phyloP scores from a whole-genome alignment of 2,113 vertebrate genomes.

The Stomatorhinus ivindoensis region DNA sequence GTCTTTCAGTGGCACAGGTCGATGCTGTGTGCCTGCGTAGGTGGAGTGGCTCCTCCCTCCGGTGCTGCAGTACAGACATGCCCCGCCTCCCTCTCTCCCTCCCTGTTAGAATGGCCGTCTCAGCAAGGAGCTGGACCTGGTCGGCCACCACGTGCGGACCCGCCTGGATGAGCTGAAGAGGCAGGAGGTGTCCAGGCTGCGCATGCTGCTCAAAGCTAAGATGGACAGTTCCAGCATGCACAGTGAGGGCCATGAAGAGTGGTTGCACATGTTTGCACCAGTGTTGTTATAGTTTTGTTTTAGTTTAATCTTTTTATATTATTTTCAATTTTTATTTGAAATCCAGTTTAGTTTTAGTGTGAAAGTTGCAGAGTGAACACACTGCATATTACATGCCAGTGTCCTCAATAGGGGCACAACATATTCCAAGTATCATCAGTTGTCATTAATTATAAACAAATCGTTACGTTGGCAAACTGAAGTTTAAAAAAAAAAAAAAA shows the following conservation, averaged over 20 bases:
- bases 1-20: neutral
- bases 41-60: neutral
- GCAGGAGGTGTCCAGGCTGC: conserved; percentile 79
- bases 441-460: neutral
- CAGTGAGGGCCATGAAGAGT: conserved; percentile 47
- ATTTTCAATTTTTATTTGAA: neutral
- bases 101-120: conserved; percentile 71
- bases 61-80: neutral
- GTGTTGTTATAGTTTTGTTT: neutral
- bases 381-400: neutral
- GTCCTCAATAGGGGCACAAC: neutral
- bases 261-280: conserved; percentile 11
- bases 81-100: neutral
- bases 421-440: neutral
- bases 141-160: conserved; percentile 78
- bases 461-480: neutral
- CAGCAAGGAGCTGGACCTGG: conserved; percentile 81
- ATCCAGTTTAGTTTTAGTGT: neutral
- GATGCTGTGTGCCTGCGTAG: neutral
- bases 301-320: neutral
- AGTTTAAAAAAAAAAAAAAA: neutral
- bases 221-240: conserved; percentile 77
- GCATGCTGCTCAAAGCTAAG: conserved; percentile 86
- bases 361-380: neutral
- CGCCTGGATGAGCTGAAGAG: conserved; percentile 83